Percentiles rank a stretch among this genome's conserved stretches.
Conservation (phyloP, 2,113 vertebrate genomes). For the Larimichthys polyactis region DNA sequence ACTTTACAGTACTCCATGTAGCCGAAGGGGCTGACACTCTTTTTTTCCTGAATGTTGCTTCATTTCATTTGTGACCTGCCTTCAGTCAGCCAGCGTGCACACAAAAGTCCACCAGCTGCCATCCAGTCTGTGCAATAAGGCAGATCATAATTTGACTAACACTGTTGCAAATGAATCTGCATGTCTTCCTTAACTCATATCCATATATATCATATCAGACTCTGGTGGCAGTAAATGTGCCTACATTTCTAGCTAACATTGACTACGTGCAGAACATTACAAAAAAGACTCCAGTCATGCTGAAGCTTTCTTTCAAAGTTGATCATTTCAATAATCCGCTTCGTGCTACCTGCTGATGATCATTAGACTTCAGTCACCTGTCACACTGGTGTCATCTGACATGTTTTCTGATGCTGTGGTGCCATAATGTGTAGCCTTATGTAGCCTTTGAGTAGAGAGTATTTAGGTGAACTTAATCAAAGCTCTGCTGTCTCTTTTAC, state of each 20-base stretch:
- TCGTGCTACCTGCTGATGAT: neutral
- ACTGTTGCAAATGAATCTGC: neutral
- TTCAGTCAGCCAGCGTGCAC: no score
- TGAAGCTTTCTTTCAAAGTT: neutral
- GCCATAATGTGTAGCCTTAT: constrained; percentile 24
- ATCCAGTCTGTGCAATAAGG: neutral
- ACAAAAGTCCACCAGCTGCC: neutral
- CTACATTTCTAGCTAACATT: neutral
- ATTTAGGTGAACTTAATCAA: constrained; percentile 7
- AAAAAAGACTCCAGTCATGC: neutral
- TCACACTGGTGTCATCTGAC: neutral
- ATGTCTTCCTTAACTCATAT: no score
- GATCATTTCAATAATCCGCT: neutral
- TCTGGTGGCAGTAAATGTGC: neutral
- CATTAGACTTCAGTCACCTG: neutral
- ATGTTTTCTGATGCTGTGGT: neutral
- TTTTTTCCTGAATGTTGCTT: neutral
- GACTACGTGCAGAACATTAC: neutral
- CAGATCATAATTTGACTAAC: no score
- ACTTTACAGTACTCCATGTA: neutral
- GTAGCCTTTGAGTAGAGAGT: constrained; percentile 6
- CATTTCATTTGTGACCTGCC: neutral
- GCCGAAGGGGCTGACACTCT: neutral
- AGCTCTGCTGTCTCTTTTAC: neutral
- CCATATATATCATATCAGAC: neutral